A percentile compares a stretch with the other conserved stretches of the same genome.
Evolutionary conservation across 2,888 invertebrate genomes (phyloP).

Genomic region (Melinaea menophilus): DNA sequence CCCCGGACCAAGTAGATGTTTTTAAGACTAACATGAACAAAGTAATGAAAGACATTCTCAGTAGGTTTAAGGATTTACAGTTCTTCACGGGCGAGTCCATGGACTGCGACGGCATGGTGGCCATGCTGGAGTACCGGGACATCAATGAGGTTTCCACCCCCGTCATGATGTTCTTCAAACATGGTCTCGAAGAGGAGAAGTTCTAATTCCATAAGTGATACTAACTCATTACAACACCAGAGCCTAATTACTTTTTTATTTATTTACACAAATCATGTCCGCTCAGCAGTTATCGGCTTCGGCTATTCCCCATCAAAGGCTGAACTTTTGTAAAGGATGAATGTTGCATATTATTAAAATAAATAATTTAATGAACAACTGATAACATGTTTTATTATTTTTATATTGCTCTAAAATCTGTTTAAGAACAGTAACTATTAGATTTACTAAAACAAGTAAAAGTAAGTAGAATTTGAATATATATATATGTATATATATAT

Average conservation of each 20-base stretch:
- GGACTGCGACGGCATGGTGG: constrained; percentile 97
- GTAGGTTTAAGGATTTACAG: constrained; percentile 94
- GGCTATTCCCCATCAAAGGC: constrained; percentile 65
- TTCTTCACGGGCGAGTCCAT: constrained; percentile 95
- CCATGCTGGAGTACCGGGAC: constrained; percentile 94
- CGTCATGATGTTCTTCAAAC: constrained; percentile 97
- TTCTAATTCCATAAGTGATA: constrained; percentile 80
- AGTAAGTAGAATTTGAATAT: no score
- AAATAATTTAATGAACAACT: constrained; percentile 57
- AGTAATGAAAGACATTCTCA: constrained; percentile 93
- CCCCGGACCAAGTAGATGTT: constrained; percentile 90
- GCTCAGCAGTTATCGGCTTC: constrained; percentile 59
- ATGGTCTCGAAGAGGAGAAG: constrained; percentile 96
- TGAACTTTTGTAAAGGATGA: constrained; percentile 72
- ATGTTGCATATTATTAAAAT: constrained; percentile 69
- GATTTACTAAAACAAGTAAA: no score
- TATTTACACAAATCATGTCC: constrained; percentile 70
- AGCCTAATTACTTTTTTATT: constrained; percentile 66
- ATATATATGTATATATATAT: no score
- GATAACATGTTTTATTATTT: constrained; percentile 30
- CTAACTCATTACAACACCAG: constrained; percentile 58
- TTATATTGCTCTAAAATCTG: neutral
- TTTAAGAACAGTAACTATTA: no score
- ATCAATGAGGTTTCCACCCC: constrained; percentile 89
- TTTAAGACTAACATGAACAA: constrained; percentile 96